These are phyloP conservation scores for Mionectes macconnelli DNA, from an alignment of 2,113 vertebrate species.

Conservation along the genomic window DNA sequence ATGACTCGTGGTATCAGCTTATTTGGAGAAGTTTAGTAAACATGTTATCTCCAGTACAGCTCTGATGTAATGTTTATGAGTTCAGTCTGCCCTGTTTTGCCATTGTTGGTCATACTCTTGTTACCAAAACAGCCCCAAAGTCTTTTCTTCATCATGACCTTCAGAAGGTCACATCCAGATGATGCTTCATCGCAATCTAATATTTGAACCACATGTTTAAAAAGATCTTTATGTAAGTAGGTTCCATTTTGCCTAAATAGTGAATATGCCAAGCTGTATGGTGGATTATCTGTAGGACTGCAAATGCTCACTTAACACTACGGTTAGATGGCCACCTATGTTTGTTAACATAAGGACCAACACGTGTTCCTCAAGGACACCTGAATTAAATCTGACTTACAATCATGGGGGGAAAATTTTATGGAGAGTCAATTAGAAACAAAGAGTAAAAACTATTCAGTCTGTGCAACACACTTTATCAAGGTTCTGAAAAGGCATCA, in stretches of 20 bases:
- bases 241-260: not conserved
- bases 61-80: conserved; percentile 74
- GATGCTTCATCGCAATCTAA: not conserved
- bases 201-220: not conserved
- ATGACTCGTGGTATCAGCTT: conserved; percentile 44
- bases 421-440: not conserved
- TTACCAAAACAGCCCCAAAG: conserved; percentile 55
- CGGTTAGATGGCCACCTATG: not conserved
- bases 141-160: not conserved
- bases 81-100: conserved; percentile 38
- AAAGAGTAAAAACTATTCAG: not conserved
- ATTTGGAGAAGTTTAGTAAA: conserved; percentile 75
- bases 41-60: conserved; percentile 67
- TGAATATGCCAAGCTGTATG: accelerated
- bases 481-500: not conserved
- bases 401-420: not conserved
- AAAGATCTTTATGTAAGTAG: not conserved
- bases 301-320: not conserved
- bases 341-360: not conserved
- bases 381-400: not conserved
- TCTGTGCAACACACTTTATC: not conserved
- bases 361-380: not conserved
- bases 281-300: not conserved
- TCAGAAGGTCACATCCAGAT: not conserved
- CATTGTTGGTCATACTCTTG: not conserved